phyloP scores from a whole-genome alignment of 2,888 invertebrate species.

The Napeogenes sylphis region DNA sequence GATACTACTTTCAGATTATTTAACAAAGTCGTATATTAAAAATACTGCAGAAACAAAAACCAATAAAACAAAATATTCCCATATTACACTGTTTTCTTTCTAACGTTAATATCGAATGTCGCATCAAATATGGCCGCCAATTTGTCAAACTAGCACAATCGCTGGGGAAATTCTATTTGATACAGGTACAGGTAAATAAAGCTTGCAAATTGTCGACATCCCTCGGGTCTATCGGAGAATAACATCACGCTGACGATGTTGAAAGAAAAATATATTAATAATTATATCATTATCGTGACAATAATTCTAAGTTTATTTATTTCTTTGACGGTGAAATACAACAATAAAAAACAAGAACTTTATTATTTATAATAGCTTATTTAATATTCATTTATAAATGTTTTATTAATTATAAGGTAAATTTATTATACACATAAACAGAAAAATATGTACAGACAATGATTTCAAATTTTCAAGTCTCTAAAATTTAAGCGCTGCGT shows the following conservation, averaged over 20 bases:
- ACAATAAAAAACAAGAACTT: too few relatives aligned
- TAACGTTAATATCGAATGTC: not conserved
- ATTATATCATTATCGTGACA: too few relatives aligned
- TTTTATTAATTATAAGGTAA: too few relatives aligned
- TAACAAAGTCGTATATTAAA: not conserved
- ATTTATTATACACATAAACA: too few relatives aligned
- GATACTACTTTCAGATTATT: not conserved
- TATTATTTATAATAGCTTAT: too few relatives aligned
- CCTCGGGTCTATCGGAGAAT: slow-evolving; percentile 8
- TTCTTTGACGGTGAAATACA: too few relatives aligned
- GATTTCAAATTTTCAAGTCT: too few relatives aligned
- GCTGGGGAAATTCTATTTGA: slow-evolving; percentile 17
- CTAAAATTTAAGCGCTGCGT: too few relatives aligned
- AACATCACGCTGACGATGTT: not conserved
- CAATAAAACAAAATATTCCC: too few relatives aligned
- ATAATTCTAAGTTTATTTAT: too few relatives aligned
- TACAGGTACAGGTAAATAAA: slow-evolving; percentile 16
- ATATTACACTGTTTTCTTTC: not conserved
- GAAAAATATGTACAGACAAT: too few relatives aligned
- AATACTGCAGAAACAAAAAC: not conserved
- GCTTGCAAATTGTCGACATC: slow-evolving; percentile 11
- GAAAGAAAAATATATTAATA: not conserved
- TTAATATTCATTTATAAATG: too few relatives aligned
- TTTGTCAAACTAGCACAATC: slow-evolving; percentile 14
- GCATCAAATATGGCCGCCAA: slow-evolving; percentile 7